Conservation (phyloP, 1,140 invertebrate species). For the Bicyclus anynana region DNA sequence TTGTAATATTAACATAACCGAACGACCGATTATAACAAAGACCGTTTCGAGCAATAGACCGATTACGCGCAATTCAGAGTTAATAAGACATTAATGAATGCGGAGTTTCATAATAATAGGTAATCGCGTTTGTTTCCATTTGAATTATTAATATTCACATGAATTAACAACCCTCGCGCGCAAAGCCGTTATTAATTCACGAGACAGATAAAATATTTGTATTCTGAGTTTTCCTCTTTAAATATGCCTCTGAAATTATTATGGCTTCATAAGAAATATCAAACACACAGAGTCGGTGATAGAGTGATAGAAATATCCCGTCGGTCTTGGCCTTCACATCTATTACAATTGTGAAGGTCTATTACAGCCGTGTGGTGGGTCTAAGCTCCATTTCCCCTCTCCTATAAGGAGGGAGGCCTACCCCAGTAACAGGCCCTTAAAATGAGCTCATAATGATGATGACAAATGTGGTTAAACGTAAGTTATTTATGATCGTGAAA, state of each 20-base stretch:
- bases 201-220: not conserved
- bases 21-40: conserved; percentile 13
- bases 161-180: not conserved
- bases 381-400: too few species aligned
- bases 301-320: too few species aligned
- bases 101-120: not conserved
- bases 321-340: too few species aligned
- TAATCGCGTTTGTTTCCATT: not conserved
- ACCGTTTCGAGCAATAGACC: conserved; percentile 11
- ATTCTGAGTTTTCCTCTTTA: not conserved
- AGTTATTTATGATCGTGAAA: not conserved
- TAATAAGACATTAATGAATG: conserved; percentile 13
- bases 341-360: too few species aligned
- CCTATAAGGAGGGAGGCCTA: too few species aligned
- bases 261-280: too few species aligned
- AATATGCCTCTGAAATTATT: too few species aligned
- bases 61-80: conserved; percentile 3
- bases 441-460: too few species aligned
- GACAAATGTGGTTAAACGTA: too few species aligned
- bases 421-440: too few species aligned
- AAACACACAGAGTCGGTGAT: too few species aligned
- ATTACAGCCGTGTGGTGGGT: too few species aligned
- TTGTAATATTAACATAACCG: conserved; percentile 9
- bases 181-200: not conserved
- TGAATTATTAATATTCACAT: not conserved